These are phyloP conservation scores for Delphinapterus leucas DNA, from an alignment of 2,113 vertebrate species.

Conservation along the genomic window DNA sequence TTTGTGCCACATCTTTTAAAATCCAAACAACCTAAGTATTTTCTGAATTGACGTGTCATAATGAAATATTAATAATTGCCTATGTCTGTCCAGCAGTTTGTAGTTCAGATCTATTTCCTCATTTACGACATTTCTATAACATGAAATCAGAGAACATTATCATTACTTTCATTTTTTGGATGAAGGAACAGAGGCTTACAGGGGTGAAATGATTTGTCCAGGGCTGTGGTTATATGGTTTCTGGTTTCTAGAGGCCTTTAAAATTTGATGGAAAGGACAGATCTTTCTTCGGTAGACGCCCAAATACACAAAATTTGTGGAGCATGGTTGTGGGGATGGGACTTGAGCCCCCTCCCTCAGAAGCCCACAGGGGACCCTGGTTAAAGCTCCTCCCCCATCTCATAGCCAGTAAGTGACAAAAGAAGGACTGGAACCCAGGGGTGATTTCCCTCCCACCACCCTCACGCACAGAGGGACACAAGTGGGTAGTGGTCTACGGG, in stretches of 20 bases:
- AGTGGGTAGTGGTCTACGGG: background rate
- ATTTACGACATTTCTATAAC: background rate
- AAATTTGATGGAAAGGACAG: background rate
- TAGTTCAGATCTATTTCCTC: background rate
- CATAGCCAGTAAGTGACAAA: background rate
- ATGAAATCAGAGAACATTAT: background rate
- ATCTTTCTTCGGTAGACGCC: background rate
- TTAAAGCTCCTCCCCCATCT: background rate
- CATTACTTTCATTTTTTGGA: background rate
- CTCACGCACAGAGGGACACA: background rate
- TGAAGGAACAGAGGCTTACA: background rate
- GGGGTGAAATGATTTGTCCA: too few species aligned
- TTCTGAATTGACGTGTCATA: background rate
- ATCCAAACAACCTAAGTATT: background rate
- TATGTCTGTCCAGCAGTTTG: background rate
- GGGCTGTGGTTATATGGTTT: background rate
- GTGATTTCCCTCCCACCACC: background rate
- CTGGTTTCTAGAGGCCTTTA: background rate
- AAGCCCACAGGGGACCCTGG: background rate
- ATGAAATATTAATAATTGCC: too few species aligned
- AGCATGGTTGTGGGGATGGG: background rate
- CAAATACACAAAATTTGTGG: fast-evolving
- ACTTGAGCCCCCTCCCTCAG: background rate
- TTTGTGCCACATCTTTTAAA: background rate
- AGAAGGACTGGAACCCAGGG: background rate